Evolutionary conservation across 2,797 vertebrate species (phyloP).

Genomic region (Gymnopithys bicolor): DNA sequence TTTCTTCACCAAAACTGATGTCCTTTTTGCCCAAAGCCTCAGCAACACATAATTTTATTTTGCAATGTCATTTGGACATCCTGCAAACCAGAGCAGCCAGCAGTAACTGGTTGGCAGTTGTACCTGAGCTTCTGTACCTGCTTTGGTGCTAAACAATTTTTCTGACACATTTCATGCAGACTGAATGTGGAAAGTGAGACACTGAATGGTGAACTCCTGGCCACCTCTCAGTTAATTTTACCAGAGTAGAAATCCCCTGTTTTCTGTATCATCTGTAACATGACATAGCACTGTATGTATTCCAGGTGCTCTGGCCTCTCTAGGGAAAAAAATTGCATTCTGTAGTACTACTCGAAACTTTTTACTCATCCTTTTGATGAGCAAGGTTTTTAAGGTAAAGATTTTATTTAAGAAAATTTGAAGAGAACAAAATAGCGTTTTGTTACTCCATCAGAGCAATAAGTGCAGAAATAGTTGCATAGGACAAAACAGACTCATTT

Average conservation of each 20-base stretch:
- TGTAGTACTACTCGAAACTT: not conserved
- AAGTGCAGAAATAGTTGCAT: not conserved
- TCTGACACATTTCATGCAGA: not conserved
- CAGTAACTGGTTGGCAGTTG: not conserved
- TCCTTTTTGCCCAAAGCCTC: not conserved
- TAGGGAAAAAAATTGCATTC: not conserved
- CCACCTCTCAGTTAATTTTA: not conserved
- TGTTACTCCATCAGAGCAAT: not conserved
- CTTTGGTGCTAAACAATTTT: not conserved
- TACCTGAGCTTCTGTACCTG: not conserved
- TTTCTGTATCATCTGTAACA: not conserved
- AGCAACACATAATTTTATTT: not conserved
- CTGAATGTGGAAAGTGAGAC: not conserved
- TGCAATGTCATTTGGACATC: not conserved
- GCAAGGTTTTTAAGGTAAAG: not conserved
- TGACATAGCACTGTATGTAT: not conserved
- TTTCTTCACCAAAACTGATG: not conserved
- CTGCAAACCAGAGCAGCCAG: not conserved
- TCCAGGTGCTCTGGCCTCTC: not conserved
- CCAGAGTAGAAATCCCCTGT: not conserved
- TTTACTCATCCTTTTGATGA: not conserved
- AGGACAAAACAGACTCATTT: not conserved
- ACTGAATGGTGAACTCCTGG: not conserved
- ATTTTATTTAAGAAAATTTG: not conserved
- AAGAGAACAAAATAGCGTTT: not conserved